These are phyloP conservation scores for Scaptodrosophila latifasciaeformis DNA, from an alignment of 2,888 invertebrate species.

Conservation along the genomic window DNA sequence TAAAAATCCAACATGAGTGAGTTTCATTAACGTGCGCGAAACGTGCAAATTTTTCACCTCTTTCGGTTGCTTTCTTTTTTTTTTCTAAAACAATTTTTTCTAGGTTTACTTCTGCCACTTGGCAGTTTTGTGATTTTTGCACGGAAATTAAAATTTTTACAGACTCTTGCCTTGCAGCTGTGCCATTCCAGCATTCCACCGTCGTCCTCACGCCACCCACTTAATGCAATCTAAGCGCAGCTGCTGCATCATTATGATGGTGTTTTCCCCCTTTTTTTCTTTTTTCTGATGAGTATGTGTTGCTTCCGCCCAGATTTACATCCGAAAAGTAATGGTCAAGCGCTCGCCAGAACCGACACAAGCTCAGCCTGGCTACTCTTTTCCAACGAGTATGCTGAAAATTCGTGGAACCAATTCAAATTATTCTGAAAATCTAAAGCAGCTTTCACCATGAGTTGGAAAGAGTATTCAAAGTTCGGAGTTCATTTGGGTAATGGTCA, in stretches of 20 bases:
- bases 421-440: too few relatives aligned
- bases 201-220: constrained; percentile 49
- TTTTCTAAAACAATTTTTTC: too few relatives aligned
- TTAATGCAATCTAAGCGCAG: constrained; percentile 70
- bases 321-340: constrained; percentile 58
- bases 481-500: too few relatives aligned
- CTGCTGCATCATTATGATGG: constrained; percentile 67
- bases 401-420: too few relatives aligned
- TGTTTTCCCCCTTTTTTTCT: too few relatives aligned
- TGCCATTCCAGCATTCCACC: constrained; percentile 17
- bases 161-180: too few relatives aligned
- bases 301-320: constrained; percentile 69
- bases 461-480: too few relatives aligned
- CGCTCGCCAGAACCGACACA: too few relatives aligned
- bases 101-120: constrained; percentile 44
- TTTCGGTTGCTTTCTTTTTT: constrained; percentile 25
- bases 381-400: too few relatives aligned
- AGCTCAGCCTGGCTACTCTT: too few relatives aligned
- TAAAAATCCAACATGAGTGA: constrained; percentile 44
- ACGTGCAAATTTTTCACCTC: constrained; percentile 47
- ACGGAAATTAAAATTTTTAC: constrained; percentile 66
- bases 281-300: constrained; percentile 6
- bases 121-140: constrained; percentile 49
- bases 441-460: too few relatives aligned
- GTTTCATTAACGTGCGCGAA: constrained; percentile 55